Evolutionary conservation across 2,888 invertebrate genomes (phyloP), one percentile per base, ranked within the genome.

Genomic region (Cremastinae sp.): DNA sequence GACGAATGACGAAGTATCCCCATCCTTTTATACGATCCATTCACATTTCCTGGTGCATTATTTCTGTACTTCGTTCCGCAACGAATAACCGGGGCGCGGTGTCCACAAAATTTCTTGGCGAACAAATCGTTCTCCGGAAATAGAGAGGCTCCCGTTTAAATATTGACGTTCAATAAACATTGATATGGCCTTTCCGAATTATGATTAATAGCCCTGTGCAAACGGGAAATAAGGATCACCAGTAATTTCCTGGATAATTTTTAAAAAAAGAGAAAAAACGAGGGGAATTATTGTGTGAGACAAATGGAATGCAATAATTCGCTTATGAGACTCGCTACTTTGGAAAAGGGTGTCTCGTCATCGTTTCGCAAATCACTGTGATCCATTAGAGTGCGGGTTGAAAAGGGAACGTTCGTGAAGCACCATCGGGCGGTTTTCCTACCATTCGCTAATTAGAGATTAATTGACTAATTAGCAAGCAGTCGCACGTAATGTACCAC

Each of bases 401-500:
- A 9, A 47, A 2, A 49, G 28, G 28, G 16, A 49, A 49, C 18
- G 47, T 49, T 14, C 58, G 56, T 47, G 20, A 56, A 4, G 9
- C 45, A 36, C 45, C 38, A 22, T 12, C 36, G 20, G 38, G 28
- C 34, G 62, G 49, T 43, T 61, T 53, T 14, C 43, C 59, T 53
- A 61, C 16, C 53, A 16, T 61, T 70, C 61, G 45, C 61, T 62
- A 62, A 71, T 71, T 45, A n/a, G 76, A 77, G 79, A 80, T 81
- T 80, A 81, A 81, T 80, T 76, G 82, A 80, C 82, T 83, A 83
- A 83, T 84, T 84, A 81, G 78, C 75, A 72, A 79, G 72, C 75
- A 79, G 80, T 79, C 81, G 78, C 77, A 77, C 58, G 69, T 66
- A 20, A 7, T 18, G 34, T 47, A n/a, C 22, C 9, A 41, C 34